Evolutionary conservation across 2,797 vertebrate genomes (phyloP).

Genomic region (Muscicapa comitata): DNA sequence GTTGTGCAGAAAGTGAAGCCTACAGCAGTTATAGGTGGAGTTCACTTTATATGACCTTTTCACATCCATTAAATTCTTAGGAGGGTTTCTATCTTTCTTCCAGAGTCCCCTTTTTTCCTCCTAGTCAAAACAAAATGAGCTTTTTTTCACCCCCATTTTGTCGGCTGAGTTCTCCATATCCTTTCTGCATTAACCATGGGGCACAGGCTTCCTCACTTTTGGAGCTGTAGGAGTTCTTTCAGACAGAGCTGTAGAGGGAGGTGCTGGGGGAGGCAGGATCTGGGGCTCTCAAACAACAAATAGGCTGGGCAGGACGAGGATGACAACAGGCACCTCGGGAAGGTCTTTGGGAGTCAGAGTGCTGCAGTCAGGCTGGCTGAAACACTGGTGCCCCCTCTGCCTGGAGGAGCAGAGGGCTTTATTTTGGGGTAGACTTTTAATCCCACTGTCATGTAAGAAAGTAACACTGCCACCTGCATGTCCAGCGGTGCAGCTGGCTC

Average conservation of each 20-base stretch:
- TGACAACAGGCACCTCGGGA: not conserved
- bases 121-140: not conserved
- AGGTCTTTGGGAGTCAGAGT: not conserved
- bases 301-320: fast-evolving
- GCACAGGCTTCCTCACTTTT: not conserved
- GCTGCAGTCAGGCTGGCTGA: not conserved
- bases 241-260: not conserved
- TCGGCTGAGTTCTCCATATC: not conserved
- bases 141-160: not conserved
- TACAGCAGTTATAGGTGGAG: constrained; percentile 90
- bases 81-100: not conserved
- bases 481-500: not conserved
- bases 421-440: not conserved
- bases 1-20: constrained; percentile 91
- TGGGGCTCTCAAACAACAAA: not conserved
- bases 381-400: not conserved
- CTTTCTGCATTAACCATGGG: fast-evolving
- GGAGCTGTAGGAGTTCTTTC: not conserved
- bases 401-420: not conserved
- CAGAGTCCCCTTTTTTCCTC: not conserved
- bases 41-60: not conserved
- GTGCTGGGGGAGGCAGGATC: not conserved
- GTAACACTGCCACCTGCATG: not conserved
- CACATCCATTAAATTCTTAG: not conserved
- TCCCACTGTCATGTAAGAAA: not conserved